phyloP scores from a whole-genome alignment of 2,888 invertebrate species.

The Himalopsyche japonica region DNA sequence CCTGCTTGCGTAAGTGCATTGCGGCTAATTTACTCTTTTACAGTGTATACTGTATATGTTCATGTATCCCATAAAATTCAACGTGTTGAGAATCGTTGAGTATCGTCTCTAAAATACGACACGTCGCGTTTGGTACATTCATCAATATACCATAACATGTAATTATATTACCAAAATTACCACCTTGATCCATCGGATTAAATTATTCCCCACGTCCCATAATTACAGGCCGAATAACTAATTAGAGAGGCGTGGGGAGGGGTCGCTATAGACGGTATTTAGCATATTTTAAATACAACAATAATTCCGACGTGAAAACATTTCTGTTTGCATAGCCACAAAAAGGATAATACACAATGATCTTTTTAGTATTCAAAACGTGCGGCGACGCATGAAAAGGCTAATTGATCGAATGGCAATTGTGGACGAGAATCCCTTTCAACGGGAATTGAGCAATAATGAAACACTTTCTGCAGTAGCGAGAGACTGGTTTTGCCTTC shows the following conservation, averaged over 20 bases:
- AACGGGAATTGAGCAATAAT: not conserved
- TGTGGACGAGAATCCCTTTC: not conserved
- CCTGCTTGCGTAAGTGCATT: too few relatives aligned
- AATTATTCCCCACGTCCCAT: not conserved
- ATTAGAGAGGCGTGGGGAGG: not conserved
- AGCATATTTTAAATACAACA: not conserved
- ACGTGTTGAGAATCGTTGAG: too few relatives aligned
- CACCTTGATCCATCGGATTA: not conserved
- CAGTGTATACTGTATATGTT: too few relatives aligned
- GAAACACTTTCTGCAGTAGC: not conserved
- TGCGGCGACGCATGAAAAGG: not conserved
- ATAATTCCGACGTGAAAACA: not conserved
- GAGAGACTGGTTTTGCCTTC: not conserved
- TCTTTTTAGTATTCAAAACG: not conserved
- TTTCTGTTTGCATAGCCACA: not conserved
- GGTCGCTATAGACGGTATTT: not conserved
- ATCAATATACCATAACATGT: not conserved
- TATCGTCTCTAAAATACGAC: too few relatives aligned
- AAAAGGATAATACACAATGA: not conserved
- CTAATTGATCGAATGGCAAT: not conserved
- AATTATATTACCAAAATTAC: not conserved
- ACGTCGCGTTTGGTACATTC: too few relatives aligned
- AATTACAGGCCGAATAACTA: not conserved
- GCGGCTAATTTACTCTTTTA: too few relatives aligned
- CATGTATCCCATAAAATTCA: too few relatives aligned